These are phyloP conservation scores for Drosophila carrolli DNA, from an alignment of 1,140 invertebrate genomes.

Conservation along the genomic window DNA sequence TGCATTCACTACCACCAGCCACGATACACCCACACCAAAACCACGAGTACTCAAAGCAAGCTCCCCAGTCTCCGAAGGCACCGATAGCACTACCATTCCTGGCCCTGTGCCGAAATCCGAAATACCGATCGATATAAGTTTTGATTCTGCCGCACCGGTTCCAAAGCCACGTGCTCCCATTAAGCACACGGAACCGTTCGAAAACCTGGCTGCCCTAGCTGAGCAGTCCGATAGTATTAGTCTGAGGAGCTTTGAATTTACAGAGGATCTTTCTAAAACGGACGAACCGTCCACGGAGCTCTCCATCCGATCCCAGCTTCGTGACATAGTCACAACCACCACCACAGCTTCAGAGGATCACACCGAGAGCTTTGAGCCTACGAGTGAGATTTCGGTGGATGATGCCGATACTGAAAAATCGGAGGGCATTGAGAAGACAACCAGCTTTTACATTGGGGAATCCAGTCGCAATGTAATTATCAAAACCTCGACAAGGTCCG, in stretches of 20 bases:
- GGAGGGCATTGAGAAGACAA: conserved; percentile 60
- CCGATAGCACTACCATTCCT: conserved; percentile 64
- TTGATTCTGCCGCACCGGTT: conserved; percentile 60
- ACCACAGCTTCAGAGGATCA: conserved; percentile 76
- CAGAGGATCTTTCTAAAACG: conserved; percentile 77
- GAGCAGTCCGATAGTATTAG: conserved; percentile 80
- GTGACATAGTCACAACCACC: conserved; percentile 66
- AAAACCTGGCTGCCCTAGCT: conserved; percentile 69
- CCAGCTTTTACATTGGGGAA: conserved; percentile 84
- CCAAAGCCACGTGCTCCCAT: conserved; percentile 79
- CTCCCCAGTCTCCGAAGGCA: conserved; percentile 69
- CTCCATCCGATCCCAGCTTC: conserved; percentile 69
- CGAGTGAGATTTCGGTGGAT: conserved; percentile 77
- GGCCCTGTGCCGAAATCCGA: conserved; percentile 57
- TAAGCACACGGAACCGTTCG: conserved; percentile 73
- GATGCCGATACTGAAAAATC: conserved; percentile 76
- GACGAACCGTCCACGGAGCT: conserved; percentile 79
- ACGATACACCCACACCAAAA: conserved; percentile 80
- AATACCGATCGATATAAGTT: conserved; percentile 54
- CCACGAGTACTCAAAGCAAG: conserved; percentile 75
- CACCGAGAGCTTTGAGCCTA: conserved; percentile 78
- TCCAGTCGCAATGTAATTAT: conserved; percentile 81
- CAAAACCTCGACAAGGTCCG: conserved; percentile 70
- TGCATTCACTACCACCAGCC: conserved; percentile 52
- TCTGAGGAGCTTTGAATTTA: conserved; percentile 77